These are phyloP conservation scores for Tenthredo livida DNA, from an alignment of 2,888 invertebrate species.

Conservation along the genomic window DNA sequence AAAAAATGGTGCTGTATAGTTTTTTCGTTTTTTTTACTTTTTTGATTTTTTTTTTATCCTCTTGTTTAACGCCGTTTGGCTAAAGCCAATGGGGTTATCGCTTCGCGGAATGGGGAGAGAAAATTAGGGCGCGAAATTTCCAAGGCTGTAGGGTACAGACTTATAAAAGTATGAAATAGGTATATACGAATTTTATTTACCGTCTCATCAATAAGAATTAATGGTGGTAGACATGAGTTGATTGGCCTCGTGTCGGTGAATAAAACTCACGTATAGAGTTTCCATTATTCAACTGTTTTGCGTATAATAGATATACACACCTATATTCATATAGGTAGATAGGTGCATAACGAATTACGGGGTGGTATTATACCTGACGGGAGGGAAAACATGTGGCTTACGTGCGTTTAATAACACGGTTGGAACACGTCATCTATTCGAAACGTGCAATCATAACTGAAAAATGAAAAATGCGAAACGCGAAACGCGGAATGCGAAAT, in stretches of 20 bases:
- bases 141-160: neutral
- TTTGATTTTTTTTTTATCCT: neutral
- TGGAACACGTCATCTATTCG: constrained; percentile 58
- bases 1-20: neutral
- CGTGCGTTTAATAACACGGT: constrained; percentile 75
- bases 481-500: neutral
- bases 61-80: neutral
- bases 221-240: constrained; percentile 18
- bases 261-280: constrained; percentile 10
- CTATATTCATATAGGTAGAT: neutral
- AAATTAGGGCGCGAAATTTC: neutral
- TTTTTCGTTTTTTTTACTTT: neutral
- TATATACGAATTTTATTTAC: neutral
- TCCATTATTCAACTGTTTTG: constrained; percentile 3
- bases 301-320: neutral
- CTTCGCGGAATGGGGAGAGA: neutral
- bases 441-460: constrained; percentile 72
- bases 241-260: neutral
- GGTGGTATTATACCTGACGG: neutral
- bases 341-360: neutral
- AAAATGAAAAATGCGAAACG: constrained; percentile 70
- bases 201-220: constrained; percentile 9
- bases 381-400: constrained; percentile 63
- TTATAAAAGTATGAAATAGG: neutral
- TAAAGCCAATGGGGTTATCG: neutral